Percentiles rank a stretch among this genome's conserved stretches.
Evolutionary conservation across 2,113 vertebrate genomes (phyloP).

Genomic region (Engraulis encrasicolus): DNA sequence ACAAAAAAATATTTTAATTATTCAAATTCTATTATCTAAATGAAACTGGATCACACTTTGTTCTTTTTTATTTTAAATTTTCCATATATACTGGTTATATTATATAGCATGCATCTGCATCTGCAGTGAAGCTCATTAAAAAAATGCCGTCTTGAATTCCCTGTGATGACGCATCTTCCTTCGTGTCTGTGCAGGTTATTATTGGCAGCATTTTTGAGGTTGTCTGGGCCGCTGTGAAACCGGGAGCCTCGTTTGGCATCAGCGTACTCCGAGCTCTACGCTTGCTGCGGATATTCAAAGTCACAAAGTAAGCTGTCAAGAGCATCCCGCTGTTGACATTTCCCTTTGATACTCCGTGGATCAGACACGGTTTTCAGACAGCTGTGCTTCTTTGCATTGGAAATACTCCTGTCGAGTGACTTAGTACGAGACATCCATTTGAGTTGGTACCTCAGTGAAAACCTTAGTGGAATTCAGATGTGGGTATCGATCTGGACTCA

Average conservation of each 20-base stretch:
- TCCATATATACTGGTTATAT: no score
- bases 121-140: no score
- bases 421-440: neutral
- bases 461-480: neutral
- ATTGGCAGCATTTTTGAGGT: slow-evolving; percentile 97
- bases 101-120: no score
- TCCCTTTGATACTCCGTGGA: neutral
- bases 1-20: no score
- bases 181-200: slow-evolving; percentile 80
- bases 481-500: neutral
- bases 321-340: neutral
- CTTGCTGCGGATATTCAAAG: slow-evolving; percentile 94
- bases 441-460: neutral
- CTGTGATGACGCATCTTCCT: neutral
- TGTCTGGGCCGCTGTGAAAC: slow-evolving; percentile 93
- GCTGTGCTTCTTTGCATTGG: slow-evolving; percentile 10
- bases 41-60: no score
- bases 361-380: neutral
- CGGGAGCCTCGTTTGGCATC: slow-evolving; percentile 93
- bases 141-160: neutral
- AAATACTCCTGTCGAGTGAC: slow-evolving; percentile 20
- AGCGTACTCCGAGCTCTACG: slow-evolving; percentile 91
- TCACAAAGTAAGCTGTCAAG: slow-evolving; percentile 86
- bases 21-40: no score
- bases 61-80: no score